phyloP scores from a whole-genome alignment of 2,888 invertebrate species.

The Petrolisthes manimaculis region DNA sequence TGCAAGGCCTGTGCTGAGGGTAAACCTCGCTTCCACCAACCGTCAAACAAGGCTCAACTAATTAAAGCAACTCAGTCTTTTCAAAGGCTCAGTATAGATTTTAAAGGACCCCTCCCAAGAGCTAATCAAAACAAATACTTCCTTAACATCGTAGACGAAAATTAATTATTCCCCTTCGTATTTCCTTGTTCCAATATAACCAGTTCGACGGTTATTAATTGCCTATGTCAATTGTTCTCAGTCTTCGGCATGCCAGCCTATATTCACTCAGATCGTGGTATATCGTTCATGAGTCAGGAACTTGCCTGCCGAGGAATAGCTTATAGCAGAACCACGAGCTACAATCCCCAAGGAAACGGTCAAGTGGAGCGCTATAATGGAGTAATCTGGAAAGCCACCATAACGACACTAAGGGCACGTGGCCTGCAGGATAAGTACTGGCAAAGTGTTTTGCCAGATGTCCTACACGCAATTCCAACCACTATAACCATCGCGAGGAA shows the following conservation, averaged over 20 bases:
- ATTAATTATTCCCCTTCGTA: slow-evolving; percentile 20
- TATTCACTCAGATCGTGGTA: slow-evolving; percentile 17
- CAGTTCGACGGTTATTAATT: not conserved
- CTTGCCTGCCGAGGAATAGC: not conserved
- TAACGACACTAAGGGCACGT: too few relatives aligned
- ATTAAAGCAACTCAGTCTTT: not conserved
- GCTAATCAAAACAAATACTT: slow-evolving; percentile 8
- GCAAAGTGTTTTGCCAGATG: slow-evolving; percentile 59
- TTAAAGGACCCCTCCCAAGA: not conserved
- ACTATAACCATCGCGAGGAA: too few relatives aligned
- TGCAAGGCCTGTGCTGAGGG: not conserved
- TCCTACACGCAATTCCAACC: slow-evolving; percentile 53
- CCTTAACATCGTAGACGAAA: slow-evolving; percentile 9
- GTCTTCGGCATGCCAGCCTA: slow-evolving; percentile 20
- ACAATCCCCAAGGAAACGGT: slow-evolving; percentile 46
- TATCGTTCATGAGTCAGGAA: slow-evolving; percentile 4
- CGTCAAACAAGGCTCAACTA: not conserved
- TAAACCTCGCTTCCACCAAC: not conserved
- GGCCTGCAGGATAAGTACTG: slow-evolving; percentile 21
- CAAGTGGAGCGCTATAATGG: slow-evolving; percentile 60
- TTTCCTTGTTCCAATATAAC: slow-evolving; percentile 26
- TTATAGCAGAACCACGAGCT: slow-evolving; percentile 57
- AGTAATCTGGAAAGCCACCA: slow-evolving; percentile 63
- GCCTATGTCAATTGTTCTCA: slow-evolving; percentile 16
- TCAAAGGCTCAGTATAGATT: not conserved